Conservation (phyloP, 2,113 vertebrate species). For the Herpailurus yagouaroundi region DNA sequence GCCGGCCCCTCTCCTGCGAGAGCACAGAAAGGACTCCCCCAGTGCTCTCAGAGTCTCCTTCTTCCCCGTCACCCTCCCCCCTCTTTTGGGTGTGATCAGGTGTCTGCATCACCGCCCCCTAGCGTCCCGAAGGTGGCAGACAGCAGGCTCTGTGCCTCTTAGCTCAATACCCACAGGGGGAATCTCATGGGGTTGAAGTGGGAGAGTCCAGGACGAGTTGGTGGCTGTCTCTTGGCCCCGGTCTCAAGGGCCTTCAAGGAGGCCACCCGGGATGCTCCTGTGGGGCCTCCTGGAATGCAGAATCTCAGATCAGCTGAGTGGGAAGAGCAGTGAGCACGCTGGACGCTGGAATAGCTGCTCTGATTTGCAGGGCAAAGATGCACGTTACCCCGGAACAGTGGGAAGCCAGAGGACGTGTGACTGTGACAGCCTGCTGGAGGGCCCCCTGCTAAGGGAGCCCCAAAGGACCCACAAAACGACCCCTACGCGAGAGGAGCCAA, state of each 20-base stretch:
- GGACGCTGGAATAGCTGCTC: not conserved
- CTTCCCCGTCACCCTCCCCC: not conserved
- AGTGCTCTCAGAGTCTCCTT: not conserved
- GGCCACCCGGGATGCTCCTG: not conserved
- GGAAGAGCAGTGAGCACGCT: too few relatives aligned
- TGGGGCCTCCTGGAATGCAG: fast-evolving
- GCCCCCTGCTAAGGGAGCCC: not conserved
- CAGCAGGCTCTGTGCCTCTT: not conserved
- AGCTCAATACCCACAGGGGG: fast-evolving
- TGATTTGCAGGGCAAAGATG: not conserved
- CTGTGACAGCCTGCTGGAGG: not conserved
- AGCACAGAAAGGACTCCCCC: not conserved
- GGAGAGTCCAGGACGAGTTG: not conserved
- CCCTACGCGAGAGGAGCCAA: not conserved
- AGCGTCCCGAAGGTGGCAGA: not conserved
- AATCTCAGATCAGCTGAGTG: not conserved
- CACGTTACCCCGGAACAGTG: not conserved
- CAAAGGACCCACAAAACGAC: not conserved
- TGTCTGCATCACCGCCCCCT: not conserved
- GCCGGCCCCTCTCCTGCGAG: not conserved
- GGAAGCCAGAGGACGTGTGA: not conserved
- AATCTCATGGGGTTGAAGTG: not conserved
- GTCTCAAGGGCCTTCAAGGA: not conserved
- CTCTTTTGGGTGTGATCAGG: too few relatives aligned
- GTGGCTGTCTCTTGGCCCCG: not conserved